Evolutionary conservation across 2,797 vertebrate genomes (phyloP).

Genomic region (Knipowitschia caucasica): DNA sequence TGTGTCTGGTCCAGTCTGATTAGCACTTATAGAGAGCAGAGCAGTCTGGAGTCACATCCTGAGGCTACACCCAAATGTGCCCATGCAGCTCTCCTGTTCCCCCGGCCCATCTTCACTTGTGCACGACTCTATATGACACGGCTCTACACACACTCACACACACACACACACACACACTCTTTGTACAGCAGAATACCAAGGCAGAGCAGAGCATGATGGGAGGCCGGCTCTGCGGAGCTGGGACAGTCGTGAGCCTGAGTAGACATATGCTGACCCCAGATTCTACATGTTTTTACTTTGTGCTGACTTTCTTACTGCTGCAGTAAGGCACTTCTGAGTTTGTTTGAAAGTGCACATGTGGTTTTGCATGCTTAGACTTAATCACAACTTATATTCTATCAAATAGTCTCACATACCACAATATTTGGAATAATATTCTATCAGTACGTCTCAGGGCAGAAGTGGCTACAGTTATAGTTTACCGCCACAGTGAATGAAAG

Average conservation of each 20-base stretch:
- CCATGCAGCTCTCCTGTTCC: conserved; percentile 72
- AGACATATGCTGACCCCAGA: conserved; percentile 75
- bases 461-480: no score
- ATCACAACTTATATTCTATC: no score
- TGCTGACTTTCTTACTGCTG: conserved; percentile 70
- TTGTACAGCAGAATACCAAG: conserved; percentile 22
- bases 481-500: no score
- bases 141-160: conserved; percentile 18
- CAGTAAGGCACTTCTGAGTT: conserved; percentile 62
- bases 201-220: conserved; percentile 36
- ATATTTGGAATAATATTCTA: no score
- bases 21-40: conserved; percentile 44
- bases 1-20: conserved; percentile 2
- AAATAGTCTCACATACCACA: no score
- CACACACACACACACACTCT: conserved; percentile 19
- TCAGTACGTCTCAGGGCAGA: no score
- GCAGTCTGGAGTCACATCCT: conserved; percentile 45
- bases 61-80: conserved; percentile 65
- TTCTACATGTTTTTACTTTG: conserved; percentile 48
- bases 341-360: conserved; percentile 21
- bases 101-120: conserved; percentile 65
- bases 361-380: neutral
- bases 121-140: conserved; percentile 60
- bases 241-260: conserved; percentile 69
- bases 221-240: conserved; percentile 56